Percentiles rank a stretch among this genome's conserved stretches.
phyloP scores from a whole-genome alignment of 2,797 vertebrate species.

The Sebastolobus altivelis region DNA sequence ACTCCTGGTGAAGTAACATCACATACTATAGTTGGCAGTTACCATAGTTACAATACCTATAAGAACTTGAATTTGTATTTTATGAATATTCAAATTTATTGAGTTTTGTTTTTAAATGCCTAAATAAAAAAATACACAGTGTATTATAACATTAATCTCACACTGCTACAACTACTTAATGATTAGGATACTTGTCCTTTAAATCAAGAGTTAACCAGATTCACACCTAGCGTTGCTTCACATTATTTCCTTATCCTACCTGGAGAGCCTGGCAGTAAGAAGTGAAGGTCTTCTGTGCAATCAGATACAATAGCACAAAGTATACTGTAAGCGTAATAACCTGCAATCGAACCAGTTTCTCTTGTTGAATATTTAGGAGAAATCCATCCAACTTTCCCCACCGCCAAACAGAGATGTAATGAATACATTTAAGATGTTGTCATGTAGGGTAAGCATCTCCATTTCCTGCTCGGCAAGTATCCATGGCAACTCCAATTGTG shows the following conservation, averaged over 20 bases:
- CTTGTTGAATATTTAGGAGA: constrained; percentile 33
- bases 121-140: neutral
- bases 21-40: neutral
- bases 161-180: too few species aligned
- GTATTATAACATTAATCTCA: neutral
- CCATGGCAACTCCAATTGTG: constrained; percentile 85
- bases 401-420: constrained; percentile 74
- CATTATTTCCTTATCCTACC: neutral
- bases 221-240: neutral
- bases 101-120: neutral
- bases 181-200: neutral
- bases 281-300: neutral
- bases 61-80: neutral
- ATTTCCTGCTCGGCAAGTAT: constrained; percentile 78
- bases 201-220: neutral
- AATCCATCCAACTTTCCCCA: constrained; percentile 34
- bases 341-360: neutral
- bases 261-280: neutral
- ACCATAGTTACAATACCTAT: neutral
- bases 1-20: neutral
- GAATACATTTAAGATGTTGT: constrained; percentile 78
- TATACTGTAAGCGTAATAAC: neutral
- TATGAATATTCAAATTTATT: neutral
- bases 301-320: neutral
- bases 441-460: constrained; percentile 76